Percentiles rank a stretch among this genome's conserved stretches.
phyloP scores from a whole-genome alignment of 1,140 invertebrate species.

The Caenorhabditis latens region DNA sequence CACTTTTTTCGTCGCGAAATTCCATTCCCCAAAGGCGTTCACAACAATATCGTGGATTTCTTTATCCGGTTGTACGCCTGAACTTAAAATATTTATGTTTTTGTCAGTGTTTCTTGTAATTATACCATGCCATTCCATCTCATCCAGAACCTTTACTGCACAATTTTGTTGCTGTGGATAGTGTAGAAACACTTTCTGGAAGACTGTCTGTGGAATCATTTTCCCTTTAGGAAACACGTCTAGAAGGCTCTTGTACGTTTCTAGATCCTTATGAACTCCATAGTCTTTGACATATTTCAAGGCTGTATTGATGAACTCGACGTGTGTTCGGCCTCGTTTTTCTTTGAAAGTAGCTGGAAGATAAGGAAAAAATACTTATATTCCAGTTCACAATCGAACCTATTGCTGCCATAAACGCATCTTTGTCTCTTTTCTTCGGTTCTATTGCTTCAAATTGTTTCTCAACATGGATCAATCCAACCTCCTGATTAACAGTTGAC shows the following conservation, averaged over 20 bases:
- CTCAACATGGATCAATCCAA: slow-evolving; percentile 64
- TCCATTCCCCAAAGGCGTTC: slow-evolving; percentile 87
- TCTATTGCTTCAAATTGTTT: slow-evolving; percentile 68
- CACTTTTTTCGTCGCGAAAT: slow-evolving; percentile 84
- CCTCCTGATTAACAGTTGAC: not conserved
- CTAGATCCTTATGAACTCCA: slow-evolving; percentile 87
- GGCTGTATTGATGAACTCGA: slow-evolving; percentile 92
- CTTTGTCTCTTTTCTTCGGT: slow-evolving; percentile 63
- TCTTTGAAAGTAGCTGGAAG: slow-evolving; percentile 63
- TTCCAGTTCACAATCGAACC: slow-evolving; percentile 11
- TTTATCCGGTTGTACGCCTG: slow-evolving; percentile 89
- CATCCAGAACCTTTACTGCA: slow-evolving; percentile 86
- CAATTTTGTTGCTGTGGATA: slow-evolving; percentile 91
- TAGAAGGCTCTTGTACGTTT: slow-evolving; percentile 90
- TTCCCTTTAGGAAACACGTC: slow-evolving; percentile 92
- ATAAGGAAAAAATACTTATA: not conserved
- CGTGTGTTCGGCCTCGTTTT: slow-evolving; percentile 82
- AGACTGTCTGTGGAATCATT: slow-evolving; percentile 86
- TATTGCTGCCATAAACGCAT: slow-evolving; percentile 64
- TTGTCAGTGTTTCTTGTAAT: too few species aligned
- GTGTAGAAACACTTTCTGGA: slow-evolving; percentile 75
- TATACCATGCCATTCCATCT: slow-evolving; percentile 90
- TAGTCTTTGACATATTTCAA: slow-evolving; percentile 90
- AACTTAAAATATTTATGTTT: slow-evolving; percentile 64
- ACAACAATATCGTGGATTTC: slow-evolving; percentile 87